Evolutionary conservation across 2,113 vertebrate genomes (phyloP).

Genomic region (Phaethon lepturus): DNA sequence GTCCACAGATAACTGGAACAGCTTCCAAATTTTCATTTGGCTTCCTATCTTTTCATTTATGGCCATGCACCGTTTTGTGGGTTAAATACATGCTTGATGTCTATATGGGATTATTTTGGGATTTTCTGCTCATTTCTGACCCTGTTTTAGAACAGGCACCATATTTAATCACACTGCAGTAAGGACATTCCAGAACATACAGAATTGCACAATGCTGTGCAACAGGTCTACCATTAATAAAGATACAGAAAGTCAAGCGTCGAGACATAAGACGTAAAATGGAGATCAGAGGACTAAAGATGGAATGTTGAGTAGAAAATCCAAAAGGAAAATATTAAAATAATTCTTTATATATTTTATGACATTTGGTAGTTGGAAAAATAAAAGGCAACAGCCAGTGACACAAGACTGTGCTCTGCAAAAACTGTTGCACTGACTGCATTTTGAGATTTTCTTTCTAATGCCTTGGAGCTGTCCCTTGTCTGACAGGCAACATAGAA

Average conservation of each 20-base stretch:
- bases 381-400: not conserved
- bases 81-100: not conserved
- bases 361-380: not conserved
- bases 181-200: not conserved
- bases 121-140: not conserved
- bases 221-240: not conserved
- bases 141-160: not conserved
- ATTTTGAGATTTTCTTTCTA: not conserved
- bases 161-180: not conserved
- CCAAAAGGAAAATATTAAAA: not conserved
- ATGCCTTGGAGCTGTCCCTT: not conserved
- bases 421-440: not conserved
- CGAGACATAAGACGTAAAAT: not conserved
- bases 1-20: not conserved
- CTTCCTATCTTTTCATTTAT: not conserved
- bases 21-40: not conserved
- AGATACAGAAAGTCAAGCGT: not conserved
- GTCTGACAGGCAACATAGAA: not conserved
- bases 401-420: not conserved
- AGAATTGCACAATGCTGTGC: accelerated
- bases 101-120: not conserved
- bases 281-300: not conserved
- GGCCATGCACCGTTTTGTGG: not conserved
- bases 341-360: not conserved
- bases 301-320: not conserved